Conservation (phyloP, 2,888 invertebrate genomes). For the Leucophenga maculata region DNA sequence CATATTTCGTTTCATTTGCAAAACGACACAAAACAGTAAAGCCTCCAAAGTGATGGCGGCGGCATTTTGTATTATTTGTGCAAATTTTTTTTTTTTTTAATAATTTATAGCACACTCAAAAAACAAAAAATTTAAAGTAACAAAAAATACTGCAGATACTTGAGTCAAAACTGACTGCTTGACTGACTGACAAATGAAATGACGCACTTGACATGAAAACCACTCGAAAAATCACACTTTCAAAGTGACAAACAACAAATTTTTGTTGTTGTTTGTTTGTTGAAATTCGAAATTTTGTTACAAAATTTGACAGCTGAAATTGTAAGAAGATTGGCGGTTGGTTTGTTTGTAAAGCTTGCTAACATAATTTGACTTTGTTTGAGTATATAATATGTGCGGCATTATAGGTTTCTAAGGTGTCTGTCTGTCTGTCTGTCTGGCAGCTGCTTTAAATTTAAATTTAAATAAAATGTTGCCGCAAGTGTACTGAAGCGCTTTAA, state of each 20-base stretch:
- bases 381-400: no score
- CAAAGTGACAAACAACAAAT: constrained; percentile 64
- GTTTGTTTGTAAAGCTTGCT: constrained; percentile 34
- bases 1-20: constrained; percentile 33
- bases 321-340: constrained; percentile 29
- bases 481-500: background rate
- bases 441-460: constrained; percentile 16
- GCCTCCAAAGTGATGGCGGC: no score
- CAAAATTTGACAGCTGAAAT: constrained; percentile 40
- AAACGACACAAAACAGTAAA: no score
- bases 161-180: background rate
- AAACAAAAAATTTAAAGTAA: no score
- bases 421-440: background rate
- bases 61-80: no score
- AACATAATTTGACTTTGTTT: constrained; percentile 43
- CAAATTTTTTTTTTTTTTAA: no score
- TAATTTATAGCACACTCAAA: no score
- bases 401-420: no score
- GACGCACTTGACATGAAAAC: constrained; percentile 38
- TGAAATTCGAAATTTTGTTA: constrained; percentile 43
- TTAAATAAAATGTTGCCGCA: background rate
- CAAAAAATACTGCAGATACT: no score
- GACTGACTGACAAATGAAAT: constrained; percentile 11
- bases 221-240: constrained; percentile 63
- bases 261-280: constrained; percentile 43